A percentile compares a stretch with the other conserved stretches of the same genome.
These are phyloP conservation scores for Dallia pectoralis DNA, from an alignment of 2,797 vertebrate genomes.

Conservation along the genomic window DNA sequence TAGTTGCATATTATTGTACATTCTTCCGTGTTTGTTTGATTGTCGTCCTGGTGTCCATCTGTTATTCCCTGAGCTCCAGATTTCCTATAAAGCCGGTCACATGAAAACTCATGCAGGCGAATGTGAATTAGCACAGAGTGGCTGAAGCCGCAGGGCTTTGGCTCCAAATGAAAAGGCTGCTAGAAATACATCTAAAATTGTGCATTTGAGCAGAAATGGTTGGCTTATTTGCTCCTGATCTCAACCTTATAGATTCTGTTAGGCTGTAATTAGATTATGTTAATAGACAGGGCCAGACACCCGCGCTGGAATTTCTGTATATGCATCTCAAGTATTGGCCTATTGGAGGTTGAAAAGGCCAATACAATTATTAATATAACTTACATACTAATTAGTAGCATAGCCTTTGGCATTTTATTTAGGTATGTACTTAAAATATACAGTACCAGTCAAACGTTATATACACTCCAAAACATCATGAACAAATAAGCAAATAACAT, in stretches of 20 bases:
- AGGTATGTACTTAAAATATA: too few relatives aligned
- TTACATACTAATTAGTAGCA: too few relatives aligned
- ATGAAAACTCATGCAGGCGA: constrained; percentile 22
- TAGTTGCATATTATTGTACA: constrained; percentile 2
- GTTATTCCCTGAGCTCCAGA: constrained; percentile 2
- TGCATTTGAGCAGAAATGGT: constrained; percentile 1
- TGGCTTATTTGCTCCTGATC: constrained; percentile 25
- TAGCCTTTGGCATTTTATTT: too few relatives aligned
- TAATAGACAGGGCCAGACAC: too few relatives aligned
- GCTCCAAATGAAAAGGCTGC: constrained; percentile 27
- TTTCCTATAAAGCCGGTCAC: constrained; percentile 6
- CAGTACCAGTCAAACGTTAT: too few relatives aligned
- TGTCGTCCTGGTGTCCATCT: neutral
- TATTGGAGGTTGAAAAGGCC: too few relatives aligned
- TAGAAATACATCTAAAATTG: constrained; percentile 13
- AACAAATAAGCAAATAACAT: too few relatives aligned
- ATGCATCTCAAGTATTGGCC: too few relatives aligned
- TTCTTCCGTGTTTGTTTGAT: constrained; percentile 9
- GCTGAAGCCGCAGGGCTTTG: constrained; percentile 7
- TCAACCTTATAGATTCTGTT: constrained; percentile 9
- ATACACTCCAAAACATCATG: too few relatives aligned
- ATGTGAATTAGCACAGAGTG: constrained; percentile 17
- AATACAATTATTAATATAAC: too few relatives aligned
- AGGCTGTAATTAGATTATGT: neutral
- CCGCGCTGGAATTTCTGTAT: too few relatives aligned